These are phyloP conservation scores for Periophthalmodon schlosseri DNA, from an alignment of 2,113 vertebrate genomes.

Conservation along the genomic window DNA sequence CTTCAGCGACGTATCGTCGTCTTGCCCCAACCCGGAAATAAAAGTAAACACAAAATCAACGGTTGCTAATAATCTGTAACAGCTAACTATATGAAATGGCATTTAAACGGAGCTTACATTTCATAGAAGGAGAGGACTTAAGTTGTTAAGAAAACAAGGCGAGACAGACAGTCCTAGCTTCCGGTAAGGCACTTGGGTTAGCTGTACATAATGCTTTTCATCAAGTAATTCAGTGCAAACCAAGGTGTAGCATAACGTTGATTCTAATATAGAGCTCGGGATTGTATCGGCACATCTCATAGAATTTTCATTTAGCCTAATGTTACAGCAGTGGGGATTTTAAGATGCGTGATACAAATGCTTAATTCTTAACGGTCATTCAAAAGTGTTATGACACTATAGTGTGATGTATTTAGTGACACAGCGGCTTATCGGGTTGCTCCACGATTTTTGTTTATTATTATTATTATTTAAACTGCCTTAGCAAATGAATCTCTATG, in stretches of 20 bases:
- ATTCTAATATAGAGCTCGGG: not conserved
- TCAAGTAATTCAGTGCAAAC: not conserved
- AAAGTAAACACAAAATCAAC: constrained; percentile 63
- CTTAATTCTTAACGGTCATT: too few relatives aligned
- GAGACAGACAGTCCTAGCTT: constrained; percentile 15
- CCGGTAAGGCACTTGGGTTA: constrained; percentile 36
- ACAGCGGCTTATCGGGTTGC: too few relatives aligned
- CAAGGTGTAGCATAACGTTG: not conserved
- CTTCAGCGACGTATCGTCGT: not conserved
- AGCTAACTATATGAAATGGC: not conserved
- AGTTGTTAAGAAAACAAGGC: constrained; percentile 10
- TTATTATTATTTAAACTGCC: too few relatives aligned
- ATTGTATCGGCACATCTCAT: too few relatives aligned
- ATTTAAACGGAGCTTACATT: not conserved
- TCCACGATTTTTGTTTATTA: too few relatives aligned
- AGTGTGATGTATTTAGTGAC: too few relatives aligned
- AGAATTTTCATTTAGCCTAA: too few relatives aligned
- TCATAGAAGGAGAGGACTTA: constrained; percentile 6
- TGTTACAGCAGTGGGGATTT: too few relatives aligned
- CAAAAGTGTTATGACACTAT: too few relatives aligned
- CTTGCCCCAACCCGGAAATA: constrained; percentile 53
- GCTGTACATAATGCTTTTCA: not conserved
- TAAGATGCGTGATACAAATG: too few relatives aligned
- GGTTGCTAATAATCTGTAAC: not conserved
- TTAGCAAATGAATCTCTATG: too few relatives aligned